phyloP scores from a whole-genome alignment of 1,140 invertebrate species.

The Archivesica marissinica region DNA sequence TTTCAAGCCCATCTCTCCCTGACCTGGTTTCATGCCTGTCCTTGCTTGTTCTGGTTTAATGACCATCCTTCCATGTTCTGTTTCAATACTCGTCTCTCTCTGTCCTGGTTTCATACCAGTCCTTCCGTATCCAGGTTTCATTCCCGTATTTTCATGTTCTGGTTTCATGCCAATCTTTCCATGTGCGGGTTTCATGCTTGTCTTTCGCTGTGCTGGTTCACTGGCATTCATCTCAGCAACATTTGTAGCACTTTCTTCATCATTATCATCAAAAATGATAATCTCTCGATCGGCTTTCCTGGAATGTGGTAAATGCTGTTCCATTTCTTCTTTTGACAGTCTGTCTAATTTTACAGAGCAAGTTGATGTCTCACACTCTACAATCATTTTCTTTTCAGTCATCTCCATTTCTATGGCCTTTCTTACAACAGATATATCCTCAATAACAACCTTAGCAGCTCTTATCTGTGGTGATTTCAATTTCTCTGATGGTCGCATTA shows the following conservation, averaged over 20 bases:
- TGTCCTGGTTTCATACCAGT: no score
- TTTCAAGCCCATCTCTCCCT: no score
- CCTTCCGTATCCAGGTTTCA: no score
- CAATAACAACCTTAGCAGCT: neutral
- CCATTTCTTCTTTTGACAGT: slow-evolving; percentile 31
- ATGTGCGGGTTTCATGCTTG: no score
- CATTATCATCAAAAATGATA: neutral
- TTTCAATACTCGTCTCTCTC: no score
- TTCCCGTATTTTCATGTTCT: no score
- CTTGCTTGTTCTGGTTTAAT: no score
- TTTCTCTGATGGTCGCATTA: neutral
- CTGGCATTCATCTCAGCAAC: neutral
- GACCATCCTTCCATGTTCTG: no score
- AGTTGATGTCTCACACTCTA: neutral
- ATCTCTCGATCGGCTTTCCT: neutral
- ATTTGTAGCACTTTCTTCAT: neutral
- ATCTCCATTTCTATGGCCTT: neutral
- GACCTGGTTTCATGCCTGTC: no score
- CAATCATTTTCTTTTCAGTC: slow-evolving; percentile 10
- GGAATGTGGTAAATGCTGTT: neutral
- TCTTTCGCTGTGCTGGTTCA: neutral
- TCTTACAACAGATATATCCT: slow-evolving; percentile 8
- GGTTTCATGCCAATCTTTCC: no score
- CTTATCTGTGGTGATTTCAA: neutral
- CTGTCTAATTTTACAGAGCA: slow-evolving; percentile 19